Conservation (phyloP, 2,888 invertebrate genomes). For the Tetragonisca angustula region DNA sequence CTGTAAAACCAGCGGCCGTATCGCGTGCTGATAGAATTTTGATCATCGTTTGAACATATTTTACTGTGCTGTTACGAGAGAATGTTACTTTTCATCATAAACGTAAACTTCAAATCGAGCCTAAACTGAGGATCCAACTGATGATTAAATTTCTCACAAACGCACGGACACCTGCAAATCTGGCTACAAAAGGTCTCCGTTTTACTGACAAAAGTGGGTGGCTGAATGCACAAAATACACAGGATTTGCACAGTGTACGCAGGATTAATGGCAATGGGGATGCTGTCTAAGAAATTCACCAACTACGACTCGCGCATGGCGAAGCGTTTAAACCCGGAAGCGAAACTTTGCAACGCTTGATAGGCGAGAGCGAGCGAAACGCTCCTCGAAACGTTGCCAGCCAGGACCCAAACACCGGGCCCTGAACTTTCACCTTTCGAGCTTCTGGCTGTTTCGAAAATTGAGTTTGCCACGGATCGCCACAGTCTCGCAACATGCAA, state of each 20-base stretch:
- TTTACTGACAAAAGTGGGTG: neutral
- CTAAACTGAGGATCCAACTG: too few species aligned
- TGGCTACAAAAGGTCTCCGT: too few species aligned
- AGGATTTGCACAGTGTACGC: too few species aligned
- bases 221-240: too few species aligned
- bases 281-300: neutral
- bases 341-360: neutral
- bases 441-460: conserved; percentile 62
- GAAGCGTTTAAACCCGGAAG: conserved; percentile 2
- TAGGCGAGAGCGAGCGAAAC: neutral
- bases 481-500: conserved; percentile 45
- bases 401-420: conserved; percentile 13
- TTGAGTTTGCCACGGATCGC: conserved; percentile 67
- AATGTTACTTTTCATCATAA: too few species aligned
- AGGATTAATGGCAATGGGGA: neutral
- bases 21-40: too few species aligned
- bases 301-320: neutral
- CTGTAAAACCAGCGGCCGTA: too few species aligned
- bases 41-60: too few species aligned
- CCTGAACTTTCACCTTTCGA: conserved; percentile 51
- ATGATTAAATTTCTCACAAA: too few species aligned
- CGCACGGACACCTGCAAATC: too few species aligned
- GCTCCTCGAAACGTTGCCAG: neutral
- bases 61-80: too few species aligned
- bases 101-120: too few species aligned